These are phyloP conservation scores for Tringa solitaria DNA, from an alignment of 2,113 vertebrate genomes.

Conservation along the genomic window DNA sequence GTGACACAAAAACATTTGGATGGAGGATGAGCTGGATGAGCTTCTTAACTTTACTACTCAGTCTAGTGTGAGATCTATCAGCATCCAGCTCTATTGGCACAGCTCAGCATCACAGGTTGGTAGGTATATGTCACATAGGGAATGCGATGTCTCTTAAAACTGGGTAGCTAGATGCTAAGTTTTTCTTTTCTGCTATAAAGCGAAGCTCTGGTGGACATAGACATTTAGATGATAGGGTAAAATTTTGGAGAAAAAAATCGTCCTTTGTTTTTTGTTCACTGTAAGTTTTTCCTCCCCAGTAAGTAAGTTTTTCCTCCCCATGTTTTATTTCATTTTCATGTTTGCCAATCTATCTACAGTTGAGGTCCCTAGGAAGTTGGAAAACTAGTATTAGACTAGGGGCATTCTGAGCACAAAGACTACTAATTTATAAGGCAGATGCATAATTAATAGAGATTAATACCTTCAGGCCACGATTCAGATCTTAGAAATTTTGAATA, in stretches of 20 bases:
- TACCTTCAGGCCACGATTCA: not conserved
- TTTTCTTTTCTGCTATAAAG: not conserved
- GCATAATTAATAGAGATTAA: not conserved
- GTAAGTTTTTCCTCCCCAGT: not conserved
- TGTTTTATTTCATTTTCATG: not conserved
- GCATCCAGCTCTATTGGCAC: not conserved
- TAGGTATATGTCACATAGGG: accelerated
- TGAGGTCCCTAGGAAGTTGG: not conserved
- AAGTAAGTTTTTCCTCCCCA: not conserved
- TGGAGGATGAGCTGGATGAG: not conserved
- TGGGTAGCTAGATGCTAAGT: not conserved
- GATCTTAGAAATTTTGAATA: not conserved
- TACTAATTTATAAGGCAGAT: not conserved
- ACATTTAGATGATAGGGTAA: not conserved
- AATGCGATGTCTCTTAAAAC: not conserved
- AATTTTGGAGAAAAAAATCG: accelerated
- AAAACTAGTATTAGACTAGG: not conserved
- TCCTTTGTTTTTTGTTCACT: not conserved
- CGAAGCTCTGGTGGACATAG: not conserved
- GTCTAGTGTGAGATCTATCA: not conserved
- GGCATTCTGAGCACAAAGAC: not conserved
- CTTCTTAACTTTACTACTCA: not conserved
- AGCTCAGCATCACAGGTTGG: not conserved
- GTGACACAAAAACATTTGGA: not conserved
- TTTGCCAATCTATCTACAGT: not conserved